Conservation (phyloP, 1,140 invertebrate species). For the Rhopalosiphum maidis region DNA sequence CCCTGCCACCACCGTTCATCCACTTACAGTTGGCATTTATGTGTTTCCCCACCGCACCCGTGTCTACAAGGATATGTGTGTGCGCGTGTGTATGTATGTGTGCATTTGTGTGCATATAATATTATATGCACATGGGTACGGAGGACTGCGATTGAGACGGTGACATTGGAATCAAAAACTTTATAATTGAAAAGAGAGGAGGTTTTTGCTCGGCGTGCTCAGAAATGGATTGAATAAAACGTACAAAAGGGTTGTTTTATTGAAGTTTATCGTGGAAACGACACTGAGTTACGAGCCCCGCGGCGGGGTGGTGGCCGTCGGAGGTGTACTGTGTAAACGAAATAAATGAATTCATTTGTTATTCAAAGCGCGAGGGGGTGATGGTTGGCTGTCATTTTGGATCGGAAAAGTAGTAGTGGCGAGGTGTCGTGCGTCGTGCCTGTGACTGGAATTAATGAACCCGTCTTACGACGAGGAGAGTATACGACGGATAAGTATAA, state of each 20-base stretch:
- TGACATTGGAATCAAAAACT: conserved; percentile 53
- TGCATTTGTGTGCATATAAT: background rate
- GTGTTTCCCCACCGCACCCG: background rate
- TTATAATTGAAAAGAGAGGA: conserved; percentile 54
- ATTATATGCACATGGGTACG: background rate
- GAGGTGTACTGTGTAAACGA: conserved; percentile 48
- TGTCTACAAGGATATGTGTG: background rate
- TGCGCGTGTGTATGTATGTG: no score
- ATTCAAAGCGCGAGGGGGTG: conserved; percentile 52
- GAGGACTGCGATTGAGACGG: background rate
- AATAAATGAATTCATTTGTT: conserved; percentile 58
- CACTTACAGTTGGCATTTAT: conserved; percentile 11
- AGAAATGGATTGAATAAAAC: conserved; percentile 57
- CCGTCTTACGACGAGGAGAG: conserved; percentile 29
- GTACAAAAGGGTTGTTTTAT: conserved; percentile 58
- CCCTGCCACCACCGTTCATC: background rate
- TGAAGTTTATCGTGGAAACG: conserved; percentile 58
- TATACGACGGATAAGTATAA: background rate
- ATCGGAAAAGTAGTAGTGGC: conserved; percentile 41
- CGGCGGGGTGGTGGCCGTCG: background rate
- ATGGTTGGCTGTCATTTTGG: conserved; percentile 48
- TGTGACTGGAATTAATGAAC: conserved; percentile 54
- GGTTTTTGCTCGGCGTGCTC: conserved; percentile 16
- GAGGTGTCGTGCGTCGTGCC: conserved; percentile 49
- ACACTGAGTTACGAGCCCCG: conserved; percentile 50